phyloP scores from a whole-genome alignment of 2,797 vertebrate species.

The Chloroceryle amazona region DNA sequence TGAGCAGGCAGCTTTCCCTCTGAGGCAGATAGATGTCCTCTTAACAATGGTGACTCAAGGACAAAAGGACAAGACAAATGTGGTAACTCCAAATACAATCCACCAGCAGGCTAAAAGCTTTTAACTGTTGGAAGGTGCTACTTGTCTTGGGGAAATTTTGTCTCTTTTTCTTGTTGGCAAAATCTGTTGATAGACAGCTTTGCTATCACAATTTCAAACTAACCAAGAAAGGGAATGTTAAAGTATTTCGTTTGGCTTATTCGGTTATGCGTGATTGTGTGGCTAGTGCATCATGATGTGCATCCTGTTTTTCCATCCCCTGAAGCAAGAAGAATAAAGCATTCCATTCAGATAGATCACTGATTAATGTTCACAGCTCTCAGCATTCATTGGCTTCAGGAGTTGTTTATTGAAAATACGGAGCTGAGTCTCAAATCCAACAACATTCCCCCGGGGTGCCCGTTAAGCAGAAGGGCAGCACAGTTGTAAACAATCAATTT shows the following conservation, averaged over 20 bases:
- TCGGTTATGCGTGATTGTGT: slow-evolving; percentile 26
- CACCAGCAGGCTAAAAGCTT: slow-evolving; percentile 8
- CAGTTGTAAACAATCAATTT: slow-evolving; percentile 77
- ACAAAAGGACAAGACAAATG: background rate
- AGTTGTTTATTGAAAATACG: slow-evolving; percentile 73
- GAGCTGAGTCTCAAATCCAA: slow-evolving; percentile 71
- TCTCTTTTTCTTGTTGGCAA: slow-evolving; percentile 18
- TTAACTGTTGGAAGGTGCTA: background rate
- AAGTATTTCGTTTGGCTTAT: slow-evolving; percentile 54
- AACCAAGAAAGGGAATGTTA: slow-evolving; percentile 46
- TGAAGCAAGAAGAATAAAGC: slow-evolving; percentile 51
- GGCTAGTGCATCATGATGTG: slow-evolving; percentile 22
- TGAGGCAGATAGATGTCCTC: background rate
- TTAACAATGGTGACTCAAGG: background rate
- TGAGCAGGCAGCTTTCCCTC: background rate
- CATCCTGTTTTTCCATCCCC: slow-evolving; percentile 27
- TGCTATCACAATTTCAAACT: slow-evolving; percentile 49
- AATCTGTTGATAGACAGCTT: slow-evolving; percentile 50
- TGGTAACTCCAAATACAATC: background rate
- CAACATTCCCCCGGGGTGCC: slow-evolving; percentile 61
- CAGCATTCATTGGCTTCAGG: slow-evolving; percentile 34
- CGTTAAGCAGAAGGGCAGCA: slow-evolving; percentile 75
- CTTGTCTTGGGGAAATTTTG: background rate
- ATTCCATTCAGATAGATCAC: slow-evolving; percentile 69
- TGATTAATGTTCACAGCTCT: slow-evolving; percentile 71